Conservation (phyloP, 2,888 invertebrate species). For the Macrophya annulata region DNA sequence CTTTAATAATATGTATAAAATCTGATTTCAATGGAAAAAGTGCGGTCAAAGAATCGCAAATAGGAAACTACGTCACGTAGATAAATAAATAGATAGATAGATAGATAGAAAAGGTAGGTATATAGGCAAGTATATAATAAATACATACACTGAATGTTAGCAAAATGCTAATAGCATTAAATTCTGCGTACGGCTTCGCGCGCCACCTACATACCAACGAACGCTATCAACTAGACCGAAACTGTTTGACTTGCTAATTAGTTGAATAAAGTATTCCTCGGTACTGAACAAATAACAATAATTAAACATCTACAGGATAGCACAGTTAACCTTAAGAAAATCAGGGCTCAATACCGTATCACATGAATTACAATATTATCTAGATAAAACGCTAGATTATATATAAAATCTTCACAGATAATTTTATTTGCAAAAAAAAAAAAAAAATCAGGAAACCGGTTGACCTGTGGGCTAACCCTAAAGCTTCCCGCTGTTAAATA, state of each 20-base stretch:
- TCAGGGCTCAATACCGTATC: background rate
- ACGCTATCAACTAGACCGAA: slow-evolving; percentile 68
- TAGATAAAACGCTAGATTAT: background rate
- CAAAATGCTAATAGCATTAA: slow-evolving; percentile 69
- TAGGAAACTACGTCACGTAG: slow-evolving; percentile 26
- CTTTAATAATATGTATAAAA: background rate
- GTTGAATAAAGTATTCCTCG: slow-evolving; percentile 36
- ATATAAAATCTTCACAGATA: background rate
- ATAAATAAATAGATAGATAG: background rate
- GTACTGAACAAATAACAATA: slow-evolving; percentile 32
- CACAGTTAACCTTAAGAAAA: background rate
- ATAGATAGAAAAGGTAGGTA: background rate
- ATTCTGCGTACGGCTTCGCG: slow-evolving; percentile 70
- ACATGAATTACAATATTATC: too few species aligned
- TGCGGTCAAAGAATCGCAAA: background rate
- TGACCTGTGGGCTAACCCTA: too few species aligned
- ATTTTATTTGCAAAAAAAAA: background rate
- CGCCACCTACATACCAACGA: slow-evolving; percentile 68
- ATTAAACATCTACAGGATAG: slow-evolving; percentile 23
- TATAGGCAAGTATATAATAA: background rate
- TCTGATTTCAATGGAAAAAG: background rate
- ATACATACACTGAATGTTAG: slow-evolving; percentile 18
- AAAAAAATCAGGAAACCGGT: too few species aligned
- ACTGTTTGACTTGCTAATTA: slow-evolving; percentile 58
- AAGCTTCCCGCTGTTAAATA: too few species aligned